Percentiles rank a stretch among this genome's conserved stretches.
These are phyloP conservation scores for Physella acuta DNA, from an alignment of 1,140 invertebrate genomes.

Conservation along the genomic window DNA sequence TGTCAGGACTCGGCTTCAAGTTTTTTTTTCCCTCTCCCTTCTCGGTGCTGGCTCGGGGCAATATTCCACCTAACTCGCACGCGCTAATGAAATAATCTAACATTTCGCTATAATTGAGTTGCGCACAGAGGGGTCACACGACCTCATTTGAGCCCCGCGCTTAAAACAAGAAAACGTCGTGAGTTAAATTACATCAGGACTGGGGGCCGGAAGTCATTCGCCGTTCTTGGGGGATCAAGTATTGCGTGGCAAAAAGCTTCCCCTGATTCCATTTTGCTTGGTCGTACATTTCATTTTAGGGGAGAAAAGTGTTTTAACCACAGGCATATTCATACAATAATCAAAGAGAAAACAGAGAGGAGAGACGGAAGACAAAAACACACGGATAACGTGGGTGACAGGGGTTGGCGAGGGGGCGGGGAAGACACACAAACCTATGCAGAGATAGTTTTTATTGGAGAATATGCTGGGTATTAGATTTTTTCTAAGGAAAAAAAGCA, in stretches of 20 bases:
- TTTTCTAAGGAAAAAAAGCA: too few species aligned
- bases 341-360: not conserved
- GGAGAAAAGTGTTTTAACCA: constrained; percentile 6
- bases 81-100: constrained; percentile 23
- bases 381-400: not conserved
- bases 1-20: not conserved
- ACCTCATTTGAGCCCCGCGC: constrained; percentile 24
- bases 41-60: constrained; percentile 5
- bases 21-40: not conserved
- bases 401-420: not conserved
- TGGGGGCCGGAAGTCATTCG: constrained; percentile 23
- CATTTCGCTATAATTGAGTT: constrained; percentile 27
- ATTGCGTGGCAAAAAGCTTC: constrained; percentile 24
- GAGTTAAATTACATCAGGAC: constrained; percentile 26
- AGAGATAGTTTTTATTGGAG: too few species aligned
- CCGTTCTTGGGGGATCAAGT: constrained; percentile 15
- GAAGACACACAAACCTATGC: too few species aligned
- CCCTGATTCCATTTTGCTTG: constrained; percentile 13
- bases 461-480: too few species aligned
- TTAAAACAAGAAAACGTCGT: constrained; percentile 26
- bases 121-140: constrained; percentile 21
- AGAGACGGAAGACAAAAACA: not conserved
- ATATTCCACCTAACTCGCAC: constrained; percentile 16
- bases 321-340: constrained; percentile 2
- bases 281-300: constrained; percentile 16